These are phyloP conservation scores for Carduelis carduelis DNA, from an alignment of 2,797 vertebrate species.

Conservation along the genomic window DNA sequence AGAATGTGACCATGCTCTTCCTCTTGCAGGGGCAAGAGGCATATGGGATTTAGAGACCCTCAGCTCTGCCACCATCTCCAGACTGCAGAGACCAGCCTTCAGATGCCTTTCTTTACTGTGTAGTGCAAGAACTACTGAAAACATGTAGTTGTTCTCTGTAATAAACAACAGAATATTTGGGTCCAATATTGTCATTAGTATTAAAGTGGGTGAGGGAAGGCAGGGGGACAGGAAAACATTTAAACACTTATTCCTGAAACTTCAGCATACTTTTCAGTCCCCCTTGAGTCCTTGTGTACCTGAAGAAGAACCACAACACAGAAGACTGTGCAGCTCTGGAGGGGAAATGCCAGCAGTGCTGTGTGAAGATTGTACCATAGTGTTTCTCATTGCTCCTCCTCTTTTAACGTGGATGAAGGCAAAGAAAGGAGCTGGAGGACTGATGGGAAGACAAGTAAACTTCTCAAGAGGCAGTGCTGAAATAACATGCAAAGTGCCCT, in stretches of 20 bases:
- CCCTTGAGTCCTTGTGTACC: background rate
- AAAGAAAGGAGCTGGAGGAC: background rate
- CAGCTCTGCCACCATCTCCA: background rate
- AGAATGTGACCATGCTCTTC: accelerated
- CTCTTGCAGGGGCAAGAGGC: background rate
- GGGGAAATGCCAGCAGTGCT: background rate
- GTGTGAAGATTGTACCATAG: background rate
- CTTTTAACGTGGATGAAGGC: background rate
- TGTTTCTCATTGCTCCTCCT: background rate
- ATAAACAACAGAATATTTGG: background rate
- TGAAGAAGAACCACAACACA: background rate
- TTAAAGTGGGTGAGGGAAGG: background rate
- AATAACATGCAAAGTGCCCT: background rate
- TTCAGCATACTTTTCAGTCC: background rate
- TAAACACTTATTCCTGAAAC: background rate
- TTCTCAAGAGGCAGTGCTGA: background rate
- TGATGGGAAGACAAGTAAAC: background rate
- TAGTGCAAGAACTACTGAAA: background rate
- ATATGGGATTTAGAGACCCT: background rate
- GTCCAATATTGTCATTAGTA: background rate
- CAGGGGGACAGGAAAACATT: accelerated
- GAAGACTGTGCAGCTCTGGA: background rate
- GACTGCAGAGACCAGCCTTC: background rate
- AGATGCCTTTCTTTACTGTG: background rate
- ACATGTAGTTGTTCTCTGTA: background rate